Evolutionary conservation across 2,113 vertebrate genomes (phyloP).

Genomic region (Neotoma lepida): DNA sequence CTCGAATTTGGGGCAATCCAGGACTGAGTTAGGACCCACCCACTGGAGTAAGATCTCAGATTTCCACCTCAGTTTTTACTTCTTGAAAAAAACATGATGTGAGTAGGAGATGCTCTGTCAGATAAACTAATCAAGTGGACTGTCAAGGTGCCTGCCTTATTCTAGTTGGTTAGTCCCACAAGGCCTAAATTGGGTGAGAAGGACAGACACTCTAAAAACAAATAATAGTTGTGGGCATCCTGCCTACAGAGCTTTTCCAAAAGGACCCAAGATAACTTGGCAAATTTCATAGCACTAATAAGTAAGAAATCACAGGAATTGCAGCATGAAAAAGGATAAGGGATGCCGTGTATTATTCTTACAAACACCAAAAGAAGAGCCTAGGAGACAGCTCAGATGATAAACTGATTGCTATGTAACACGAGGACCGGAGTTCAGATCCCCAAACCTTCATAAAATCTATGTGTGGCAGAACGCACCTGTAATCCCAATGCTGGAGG

Average conservation of each 20-base stretch:
- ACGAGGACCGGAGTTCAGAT: background rate
- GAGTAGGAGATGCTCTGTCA: background rate
- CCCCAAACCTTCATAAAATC: background rate
- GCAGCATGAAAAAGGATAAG: background rate
- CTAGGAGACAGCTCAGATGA: background rate
- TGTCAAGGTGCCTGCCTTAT: background rate
- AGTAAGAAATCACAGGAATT: background rate
- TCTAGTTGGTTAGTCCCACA: background rate
- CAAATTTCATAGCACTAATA: background rate
- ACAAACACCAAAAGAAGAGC: background rate
- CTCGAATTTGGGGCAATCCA: background rate
- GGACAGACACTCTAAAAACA: background rate
- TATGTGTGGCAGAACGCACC: background rate
- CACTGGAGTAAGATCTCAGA: background rate
- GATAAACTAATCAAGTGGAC: background rate
- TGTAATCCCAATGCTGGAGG: background rate
- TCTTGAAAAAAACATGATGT: background rate
- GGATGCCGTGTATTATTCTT: background rate
- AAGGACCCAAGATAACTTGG: conserved; percentile 6
- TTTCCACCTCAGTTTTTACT: background rate
- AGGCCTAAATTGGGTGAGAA: background rate
- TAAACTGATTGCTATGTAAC: background rate
- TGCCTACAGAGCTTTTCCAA: background rate
- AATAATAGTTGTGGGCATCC: background rate
- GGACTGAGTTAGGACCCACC: background rate